Evolutionary conservation across 2,888 invertebrate species (phyloP), one percentile per base, ranked within the genome.

Genomic region (Chrysolina americana): DNA sequence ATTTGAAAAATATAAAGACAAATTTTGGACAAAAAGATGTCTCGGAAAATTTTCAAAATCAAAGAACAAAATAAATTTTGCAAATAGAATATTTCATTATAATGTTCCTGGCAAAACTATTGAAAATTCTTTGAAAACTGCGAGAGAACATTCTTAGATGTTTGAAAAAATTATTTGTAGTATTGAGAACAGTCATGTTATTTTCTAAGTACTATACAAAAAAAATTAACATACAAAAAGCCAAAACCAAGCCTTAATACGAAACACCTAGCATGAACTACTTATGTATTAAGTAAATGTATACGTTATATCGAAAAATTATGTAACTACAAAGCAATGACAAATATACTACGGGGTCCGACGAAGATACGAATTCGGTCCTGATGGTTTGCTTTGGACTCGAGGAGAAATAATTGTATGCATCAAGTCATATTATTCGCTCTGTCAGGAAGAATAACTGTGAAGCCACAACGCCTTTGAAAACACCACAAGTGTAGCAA

Each of bases 251-350:
- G 78, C 76, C 47, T 73, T 74, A 71, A 70, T 76, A 78, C 73
- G 75, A 76, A 78, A 80, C 78, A 79, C 80, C 80, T 79, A 82
- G 82, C 80, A 81, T 81, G 80, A 78, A 79, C 75, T 76, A 74
- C 71, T 68, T 73, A 77, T 75, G 19, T 48, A 50, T 19, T 65
- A 64, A 17, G 28, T 44, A 41, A 17, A 64, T 63, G 63, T 65
- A 48, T 65, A 65, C 10, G 21, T 48, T 65, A 65, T 50, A 65
- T 47, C 19, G 17, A 17, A 36, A 74, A 65, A 70, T 13, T 70
- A 70, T 41, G 36, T 59, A 59, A 59, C 59, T 59, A 59, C 59
- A 28, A 59, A 59, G 59, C 59, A n/a, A 50, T 50, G 50, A 44
- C 10, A 21, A 13, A 53, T 53, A 21, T 63, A 73, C 69, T 59